Conservation (phyloP, 2,113 vertebrate species). For the Chloropsis hardwickii region DNA sequence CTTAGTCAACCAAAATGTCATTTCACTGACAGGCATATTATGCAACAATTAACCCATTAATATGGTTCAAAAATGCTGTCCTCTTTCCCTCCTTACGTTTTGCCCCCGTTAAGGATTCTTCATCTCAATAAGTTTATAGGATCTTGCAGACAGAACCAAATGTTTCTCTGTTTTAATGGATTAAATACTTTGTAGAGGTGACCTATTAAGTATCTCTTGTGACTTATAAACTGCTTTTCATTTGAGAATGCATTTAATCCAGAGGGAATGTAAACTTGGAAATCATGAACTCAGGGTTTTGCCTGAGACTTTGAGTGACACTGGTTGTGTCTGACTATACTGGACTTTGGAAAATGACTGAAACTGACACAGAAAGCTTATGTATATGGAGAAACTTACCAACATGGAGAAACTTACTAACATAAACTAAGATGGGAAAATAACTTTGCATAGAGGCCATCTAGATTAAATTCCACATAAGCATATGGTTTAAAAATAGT, state of each 20-base stretch:
- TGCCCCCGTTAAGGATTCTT: not conserved
- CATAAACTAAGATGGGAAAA: not conserved
- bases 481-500: not conserved
- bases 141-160: not conserved
- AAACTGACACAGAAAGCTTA: not conserved
- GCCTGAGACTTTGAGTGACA: not conserved
- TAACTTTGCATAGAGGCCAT: not conserved
- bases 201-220: not conserved
- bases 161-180: not conserved
- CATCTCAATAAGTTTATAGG: not conserved
- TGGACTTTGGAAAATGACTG: not conserved
- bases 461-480: not conserved
- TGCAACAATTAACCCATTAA: constrained; percentile 32
- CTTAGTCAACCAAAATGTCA: constrained; percentile 11
- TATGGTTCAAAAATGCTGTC: not conserved
- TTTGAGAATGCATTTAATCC: constrained; percentile 28
- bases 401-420: not conserved
- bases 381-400: not conserved
- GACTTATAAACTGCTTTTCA: constrained; percentile 17
- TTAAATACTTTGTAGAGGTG: constrained; percentile 1
- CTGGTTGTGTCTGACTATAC: not conserved
- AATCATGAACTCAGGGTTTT: not conserved
- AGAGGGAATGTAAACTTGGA: not conserved
- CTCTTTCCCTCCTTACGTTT: not conserved
- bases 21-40: constrained; percentile 19